Percentiles rank a stretch among this genome's conserved stretches.
Evolutionary conservation across 1,140 invertebrate genomes (phyloP).

Genomic region (Ptiloglossa arizonensis): DNA sequence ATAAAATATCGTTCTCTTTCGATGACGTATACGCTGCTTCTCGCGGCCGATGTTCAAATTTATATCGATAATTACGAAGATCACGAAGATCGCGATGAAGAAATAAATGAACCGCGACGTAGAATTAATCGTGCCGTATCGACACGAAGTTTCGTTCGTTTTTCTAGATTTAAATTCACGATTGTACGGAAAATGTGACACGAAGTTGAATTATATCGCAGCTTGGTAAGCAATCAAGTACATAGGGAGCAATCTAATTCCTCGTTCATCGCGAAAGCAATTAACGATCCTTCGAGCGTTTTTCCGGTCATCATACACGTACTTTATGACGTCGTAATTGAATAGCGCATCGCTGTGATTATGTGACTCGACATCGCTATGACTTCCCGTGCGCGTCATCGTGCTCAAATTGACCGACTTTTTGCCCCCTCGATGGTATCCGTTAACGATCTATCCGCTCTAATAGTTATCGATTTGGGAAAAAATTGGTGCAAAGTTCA

Average conservation of each 20-base stretch:
- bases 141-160: neutral
- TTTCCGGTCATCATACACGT: constrained; percentile 39
- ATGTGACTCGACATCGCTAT: constrained; percentile 33
- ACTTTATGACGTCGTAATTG: constrained; percentile 41
- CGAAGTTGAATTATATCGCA: neutral
- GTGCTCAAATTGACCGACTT: constrained; percentile 18
- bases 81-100: neutral
- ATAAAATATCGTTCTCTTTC: no score
- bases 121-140: neutral
- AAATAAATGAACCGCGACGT: neutral
- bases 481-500: neutral
- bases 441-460: constrained; percentile 15
- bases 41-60: neutral
- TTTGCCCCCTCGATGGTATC: neutral
- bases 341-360: constrained; percentile 36
- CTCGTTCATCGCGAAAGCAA: constrained; percentile 24
- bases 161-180: neutral
- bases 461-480: constrained; percentile 17
- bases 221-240: neutral
- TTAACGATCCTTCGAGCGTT: constrained; percentile 46
- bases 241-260: constrained; percentile 8
- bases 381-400: constrained; percentile 36
- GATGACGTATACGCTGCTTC: neutral
- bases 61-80: no score
- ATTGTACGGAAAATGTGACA: neutral